Base-by-base conservation (phyloP, 1,140 invertebrate genomes). In the Hylyphantes graminicola region DNA sequence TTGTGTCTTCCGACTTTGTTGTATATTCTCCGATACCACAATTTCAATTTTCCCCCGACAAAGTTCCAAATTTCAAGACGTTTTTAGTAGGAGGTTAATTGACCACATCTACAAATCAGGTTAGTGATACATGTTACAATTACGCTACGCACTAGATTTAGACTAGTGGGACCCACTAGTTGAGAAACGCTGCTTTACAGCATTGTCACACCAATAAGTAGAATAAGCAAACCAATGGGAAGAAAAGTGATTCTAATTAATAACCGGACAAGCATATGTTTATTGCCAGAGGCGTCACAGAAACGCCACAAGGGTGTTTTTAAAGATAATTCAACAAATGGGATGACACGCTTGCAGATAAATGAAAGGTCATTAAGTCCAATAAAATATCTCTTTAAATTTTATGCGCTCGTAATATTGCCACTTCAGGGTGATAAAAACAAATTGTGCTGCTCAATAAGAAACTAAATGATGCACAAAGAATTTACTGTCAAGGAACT, bases 371-470 rank as follows among this genome's bases (percentile, higher is more conserved):
- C 76, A 78, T 78, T 78, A 78, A 35, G 63, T 67, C 67, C 76
- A 78, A 78, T 78, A 64, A 78, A 67, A 78, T 50, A 65, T 78
- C 76, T 67, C 76, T 67, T 78, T 78, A 78, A 78, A 78, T 67
- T 78, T 78, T 78, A 78, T 63, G 76, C 19, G 51, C 48, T 78
- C 76, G 61, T 78, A 78, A 78, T 78, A 64, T 64, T 67, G 76
- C 76, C 76, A 78, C 76, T 78, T 78, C 51, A 76, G 51, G 76
- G 76, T 67, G 61, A 78, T 78, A 78, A 78, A 78, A 78, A 78
- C 67, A 78, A 78, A 78, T 78, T 78, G 76, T 67, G 50, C 61
- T 65, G 48, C 51, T 65, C 64, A 78, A 78, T 78, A 78, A 78
- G 54, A 63, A 54, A 64, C 53, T 78, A 65, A 78, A 78, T 78